Evolutionary conservation across 2,888 invertebrate species (phyloP).

Genomic region (Stenchaetothrips biformis): DNA sequence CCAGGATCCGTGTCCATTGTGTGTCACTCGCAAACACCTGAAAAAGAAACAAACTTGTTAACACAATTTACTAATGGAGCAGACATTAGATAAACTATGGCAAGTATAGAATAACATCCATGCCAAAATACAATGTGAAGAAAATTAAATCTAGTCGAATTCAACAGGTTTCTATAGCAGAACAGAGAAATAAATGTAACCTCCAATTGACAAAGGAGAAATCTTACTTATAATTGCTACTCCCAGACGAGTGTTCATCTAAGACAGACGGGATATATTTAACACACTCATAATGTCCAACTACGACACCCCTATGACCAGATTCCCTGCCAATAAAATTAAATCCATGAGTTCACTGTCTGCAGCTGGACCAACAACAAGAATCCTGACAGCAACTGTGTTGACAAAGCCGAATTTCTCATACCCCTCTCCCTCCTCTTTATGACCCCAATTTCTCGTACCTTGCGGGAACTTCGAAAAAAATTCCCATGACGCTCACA

Average conservation of each 20-base stretch:
- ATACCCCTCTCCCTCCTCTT: no score
- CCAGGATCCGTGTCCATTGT: slow-evolving; percentile 59
- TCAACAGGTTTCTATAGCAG: no score
- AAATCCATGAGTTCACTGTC: no score
- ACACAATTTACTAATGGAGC: background rate
- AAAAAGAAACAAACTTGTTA: background rate
- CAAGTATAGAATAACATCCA: background rate
- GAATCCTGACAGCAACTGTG: background rate
- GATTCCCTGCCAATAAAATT: no score
- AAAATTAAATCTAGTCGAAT: background rate
- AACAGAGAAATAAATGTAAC: no score
- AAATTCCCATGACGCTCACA: no score
- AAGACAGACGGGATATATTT: background rate
- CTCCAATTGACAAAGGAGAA: background rate
- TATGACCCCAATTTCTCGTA: background rate
- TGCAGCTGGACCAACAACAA: no score
- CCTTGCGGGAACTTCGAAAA: background rate
- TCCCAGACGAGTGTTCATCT: no score
- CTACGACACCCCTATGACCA: no score
- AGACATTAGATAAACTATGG: slow-evolving; percentile 22
- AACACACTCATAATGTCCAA: background rate
- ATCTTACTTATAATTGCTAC: background rate
- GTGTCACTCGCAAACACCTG: background rate
- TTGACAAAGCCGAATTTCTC: background rate
- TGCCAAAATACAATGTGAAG: background rate